phyloP scores from a whole-genome alignment of 2,797 vertebrate species.

The Acestrorhynchus altus region DNA sequence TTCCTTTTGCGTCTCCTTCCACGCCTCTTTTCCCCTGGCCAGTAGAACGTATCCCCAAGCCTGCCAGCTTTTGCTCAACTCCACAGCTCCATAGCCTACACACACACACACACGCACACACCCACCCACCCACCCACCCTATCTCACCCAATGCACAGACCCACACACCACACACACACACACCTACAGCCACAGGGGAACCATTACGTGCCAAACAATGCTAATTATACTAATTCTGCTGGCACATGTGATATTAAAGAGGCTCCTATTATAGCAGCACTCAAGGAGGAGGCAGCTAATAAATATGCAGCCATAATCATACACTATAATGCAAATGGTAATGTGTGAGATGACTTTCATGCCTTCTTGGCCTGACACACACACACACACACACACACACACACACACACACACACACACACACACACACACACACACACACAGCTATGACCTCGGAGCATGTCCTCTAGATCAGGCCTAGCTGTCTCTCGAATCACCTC shows the following conservation, averaged over 20 bases:
- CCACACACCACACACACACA: conserved; percentile 12
- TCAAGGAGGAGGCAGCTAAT: conserved; percentile 51
- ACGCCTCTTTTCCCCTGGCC: conserved; percentile 54
- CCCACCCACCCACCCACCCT: conserved; percentile 14
- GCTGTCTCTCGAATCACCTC: not conserved
- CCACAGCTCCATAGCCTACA: not conserved
- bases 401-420: too few species aligned
- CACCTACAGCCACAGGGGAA: conserved; percentile 46
- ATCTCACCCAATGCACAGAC: conserved; percentile 19
- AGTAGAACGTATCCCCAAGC: conserved; percentile 23
- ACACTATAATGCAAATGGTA: conserved; percentile 35
- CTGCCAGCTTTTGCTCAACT: not conserved
- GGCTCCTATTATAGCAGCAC: conserved; percentile 49
- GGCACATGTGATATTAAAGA: conserved; percentile 50
- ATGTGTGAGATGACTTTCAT: conserved; percentile 41
- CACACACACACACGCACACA: conserved; percentile 19
- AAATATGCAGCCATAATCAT: conserved; percentile 47
- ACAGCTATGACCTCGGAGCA: conserved; percentile 42
- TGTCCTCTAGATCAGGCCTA: conserved; percentile 36
- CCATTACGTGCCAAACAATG: conserved; percentile 60
- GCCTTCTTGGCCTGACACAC: conserved; percentile 15
- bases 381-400: conserved; percentile 21
- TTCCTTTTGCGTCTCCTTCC: conserved; percentile 33
- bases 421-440: conserved; percentile 38
- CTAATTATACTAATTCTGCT: conserved; percentile 62